Percentiles rank a stretch among this genome's conserved stretches.
These are phyloP conservation scores for Gymnobelideus leadbeateri DNA, from an alignment of 2,113 vertebrate species.

Conservation along the genomic window DNA sequence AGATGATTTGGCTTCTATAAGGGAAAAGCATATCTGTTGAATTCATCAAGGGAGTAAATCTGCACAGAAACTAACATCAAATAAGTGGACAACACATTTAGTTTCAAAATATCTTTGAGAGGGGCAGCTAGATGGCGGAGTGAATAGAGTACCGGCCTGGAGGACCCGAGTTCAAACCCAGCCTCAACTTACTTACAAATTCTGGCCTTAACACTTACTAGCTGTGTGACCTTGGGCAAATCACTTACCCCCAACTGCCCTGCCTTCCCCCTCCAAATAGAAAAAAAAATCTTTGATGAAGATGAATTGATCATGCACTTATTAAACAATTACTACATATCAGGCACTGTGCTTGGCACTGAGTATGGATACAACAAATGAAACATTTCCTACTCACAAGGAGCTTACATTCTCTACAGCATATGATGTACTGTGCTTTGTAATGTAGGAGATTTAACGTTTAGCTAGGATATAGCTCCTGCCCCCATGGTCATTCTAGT, in stretches of 20 bases:
- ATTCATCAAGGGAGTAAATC: conserved; percentile 43
- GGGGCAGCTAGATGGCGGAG: too few relatives aligned
- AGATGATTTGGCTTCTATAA: conserved; percentile 13
- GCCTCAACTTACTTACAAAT: too few relatives aligned
- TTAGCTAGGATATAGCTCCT: not conserved
- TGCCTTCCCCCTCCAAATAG: too few relatives aligned
- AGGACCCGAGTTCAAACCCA: too few relatives aligned
- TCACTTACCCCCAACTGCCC: too few relatives aligned
- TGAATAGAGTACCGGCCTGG: too few relatives aligned
- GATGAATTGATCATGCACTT: not conserved
- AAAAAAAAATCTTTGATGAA: conserved; percentile 18
- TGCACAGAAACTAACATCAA: conserved; percentile 20
- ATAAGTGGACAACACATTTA: conserved; percentile 44
- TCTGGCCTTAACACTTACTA: too few relatives aligned
- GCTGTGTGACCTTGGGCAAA: too few relatives aligned
- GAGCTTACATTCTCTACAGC: not conserved
- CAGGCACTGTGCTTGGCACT: not conserved
- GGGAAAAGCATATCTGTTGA: not conserved
- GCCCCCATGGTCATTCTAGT: not conserved
- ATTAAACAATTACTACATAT: not conserved
- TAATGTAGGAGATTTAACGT: not conserved
- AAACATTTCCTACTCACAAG: not conserved
- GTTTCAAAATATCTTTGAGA: not conserved
- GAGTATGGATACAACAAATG: not conserved
- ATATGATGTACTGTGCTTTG: not conserved